Evolutionary conservation across 2,113 vertebrate genomes (phyloP), one percentile per base, ranked within the genome.

Genomic region (Myodes glareolus): DNA sequence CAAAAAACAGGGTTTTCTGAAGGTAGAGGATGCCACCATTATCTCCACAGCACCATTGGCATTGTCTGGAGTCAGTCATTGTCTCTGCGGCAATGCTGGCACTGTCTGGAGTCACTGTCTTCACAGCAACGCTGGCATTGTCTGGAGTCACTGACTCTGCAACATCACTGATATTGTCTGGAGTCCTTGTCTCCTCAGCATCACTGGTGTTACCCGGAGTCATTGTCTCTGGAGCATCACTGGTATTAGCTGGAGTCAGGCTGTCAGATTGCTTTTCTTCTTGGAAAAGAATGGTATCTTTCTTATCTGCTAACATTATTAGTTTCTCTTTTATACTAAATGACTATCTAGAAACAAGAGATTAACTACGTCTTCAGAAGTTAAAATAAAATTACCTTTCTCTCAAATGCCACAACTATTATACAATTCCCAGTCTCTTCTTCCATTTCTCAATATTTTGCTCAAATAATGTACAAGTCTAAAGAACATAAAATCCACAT

Each of bases 331-430:
- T 95, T 92, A 91, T 19, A 90, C 25, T 88, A 52, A 72, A 63
- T 68, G 78, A 90, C 73, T 88, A 47, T 80, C 23, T 82, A 90
- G n/a, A 93, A 78, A 72, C 29, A 39, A 95, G 91, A 36, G 19
- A 88, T 85, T 94, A 94, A 84, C 25, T 88, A 42, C 75, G 3
- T 85, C 85, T 23, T 95, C 67, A 81, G 55, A 25, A 97, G 93
- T 67, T 95, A 94, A 96, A 97, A 92, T 76, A 75, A 93, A 45
- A 39, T 92, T 96, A 65, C 50, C n/a, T 94, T 81, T 92, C 92
- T 70, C 45, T 52, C n/a, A 92, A 90, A 92, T 82, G 84, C 16
- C 58, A 94, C 55, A 61, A 90, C 94, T 94, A 72, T 80, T 90
- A 82, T 0, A 86, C 61, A 97, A 14, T 75, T 93, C 47, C 58